phyloP scores from a whole-genome alignment of 2,113 vertebrate genomes.

The Parus major region DNA sequence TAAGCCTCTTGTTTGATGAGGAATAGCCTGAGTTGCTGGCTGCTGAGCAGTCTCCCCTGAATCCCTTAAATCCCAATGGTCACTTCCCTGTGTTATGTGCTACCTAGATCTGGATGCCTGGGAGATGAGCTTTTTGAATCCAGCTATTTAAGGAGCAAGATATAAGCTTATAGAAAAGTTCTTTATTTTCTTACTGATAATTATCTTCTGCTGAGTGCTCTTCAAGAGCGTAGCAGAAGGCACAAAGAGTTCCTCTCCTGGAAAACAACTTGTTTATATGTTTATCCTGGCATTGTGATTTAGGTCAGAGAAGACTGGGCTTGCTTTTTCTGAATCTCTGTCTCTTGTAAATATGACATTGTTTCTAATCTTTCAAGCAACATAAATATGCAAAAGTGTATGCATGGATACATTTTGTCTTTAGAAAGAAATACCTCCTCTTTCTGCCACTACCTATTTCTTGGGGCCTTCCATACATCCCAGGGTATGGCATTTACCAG shows the following conservation, averaged over 20 bases:
- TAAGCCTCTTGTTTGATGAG: neutral
- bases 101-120: neutral
- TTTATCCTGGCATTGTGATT: neutral
- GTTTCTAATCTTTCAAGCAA: neutral
- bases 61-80: neutral
- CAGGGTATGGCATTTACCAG: neutral
- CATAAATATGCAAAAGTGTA: rapidly evolving
- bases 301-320: neutral
- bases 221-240: neutral
- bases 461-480: neutral
- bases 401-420: neutral
- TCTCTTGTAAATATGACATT: neutral
- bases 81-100: neutral
- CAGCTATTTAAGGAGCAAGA: neutral
- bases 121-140: neutral
- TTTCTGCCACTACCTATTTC: neutral
- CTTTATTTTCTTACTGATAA: neutral
- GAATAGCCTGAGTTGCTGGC: neutral
- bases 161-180: neutral
- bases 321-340: neutral
- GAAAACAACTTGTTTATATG: neutral
- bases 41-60: neutral
- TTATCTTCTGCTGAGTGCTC: neutral
- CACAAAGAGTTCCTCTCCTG: neutral
- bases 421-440: neutral